A percentile compares a stretch with the other conserved stretches of the same genome.
Conservation (phyloP, 2,113 vertebrate genomes). For the Lepus americanus region DNA sequence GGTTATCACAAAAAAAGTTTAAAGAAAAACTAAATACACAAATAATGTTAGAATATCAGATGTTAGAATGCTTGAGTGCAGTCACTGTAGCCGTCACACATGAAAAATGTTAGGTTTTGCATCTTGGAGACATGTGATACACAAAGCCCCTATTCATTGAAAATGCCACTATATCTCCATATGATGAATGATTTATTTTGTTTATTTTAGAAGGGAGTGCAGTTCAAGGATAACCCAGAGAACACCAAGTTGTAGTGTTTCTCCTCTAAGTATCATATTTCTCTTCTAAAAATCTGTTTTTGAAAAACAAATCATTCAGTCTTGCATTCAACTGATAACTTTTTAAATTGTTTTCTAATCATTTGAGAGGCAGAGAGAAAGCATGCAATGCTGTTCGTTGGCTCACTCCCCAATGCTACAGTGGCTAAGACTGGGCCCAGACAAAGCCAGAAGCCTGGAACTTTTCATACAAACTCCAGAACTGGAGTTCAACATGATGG, state of each 20-base stretch:
- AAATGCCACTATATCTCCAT: background rate
- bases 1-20: constrained; percentile 22
- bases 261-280: background rate
- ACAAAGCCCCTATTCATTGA: constrained; percentile 60
- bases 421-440: no score
- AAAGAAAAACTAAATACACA: constrained; percentile 61
- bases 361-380: no score
- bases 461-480: constrained; percentile 36
- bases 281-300: constrained; percentile 8
- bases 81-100: background rate
- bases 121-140: background rate
- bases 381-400: no score
- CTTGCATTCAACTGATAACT: constrained; percentile 36
- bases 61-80: constrained; percentile 12
- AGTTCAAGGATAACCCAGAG: constrained; percentile 21
- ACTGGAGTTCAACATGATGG: background rate
- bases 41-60: constrained; percentile 33
- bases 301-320: background rate
- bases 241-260: constrained; percentile 27
- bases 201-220: constrained; percentile 46
- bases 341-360: background rate
- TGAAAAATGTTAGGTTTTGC: background rate
- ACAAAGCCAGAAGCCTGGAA: no score
- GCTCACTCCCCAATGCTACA: no score
- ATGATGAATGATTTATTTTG: constrained; percentile 37